Evolutionary conservation across 2,888 invertebrate genomes (phyloP).

Genomic region (Cosmia trapezina): DNA sequence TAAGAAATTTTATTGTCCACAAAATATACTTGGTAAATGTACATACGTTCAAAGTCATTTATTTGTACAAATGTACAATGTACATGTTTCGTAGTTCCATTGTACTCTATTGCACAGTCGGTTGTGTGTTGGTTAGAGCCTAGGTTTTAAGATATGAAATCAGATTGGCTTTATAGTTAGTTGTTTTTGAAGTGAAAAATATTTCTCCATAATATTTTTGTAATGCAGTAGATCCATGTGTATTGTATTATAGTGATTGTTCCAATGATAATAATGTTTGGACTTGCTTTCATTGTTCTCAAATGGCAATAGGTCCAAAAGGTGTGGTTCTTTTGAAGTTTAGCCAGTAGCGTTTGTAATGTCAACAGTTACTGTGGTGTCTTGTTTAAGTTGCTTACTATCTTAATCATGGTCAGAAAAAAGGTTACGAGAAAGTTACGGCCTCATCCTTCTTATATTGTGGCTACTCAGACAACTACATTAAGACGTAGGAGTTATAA

Average conservation of each 20-base stretch:
- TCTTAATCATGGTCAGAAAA: conserved; percentile 61
- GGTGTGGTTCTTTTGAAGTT: conserved; percentile 53
- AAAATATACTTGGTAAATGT: conserved; percentile 41
- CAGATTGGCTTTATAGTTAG: conserved; percentile 18
- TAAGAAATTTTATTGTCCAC: conserved; percentile 58
- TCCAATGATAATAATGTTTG: conserved; percentile 61
- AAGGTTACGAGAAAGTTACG: conserved; percentile 59
- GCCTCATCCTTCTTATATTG: conserved; percentile 61
- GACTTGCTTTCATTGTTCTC: conserved; percentile 61
- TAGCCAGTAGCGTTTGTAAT: conserved; percentile 34
- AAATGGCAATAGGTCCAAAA: conserved; percentile 41
- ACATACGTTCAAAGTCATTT: conserved; percentile 46
- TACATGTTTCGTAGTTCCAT: conserved; percentile 42
- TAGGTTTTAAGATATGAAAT: conserved; percentile 29
- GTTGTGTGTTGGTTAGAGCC: conserved; percentile 48
- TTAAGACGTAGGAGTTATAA: conserved; percentile 68
- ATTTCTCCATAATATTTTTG: conserved; percentile 45
- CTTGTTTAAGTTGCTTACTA: conserved; percentile 17
- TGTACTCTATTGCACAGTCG: conserved; percentile 41
- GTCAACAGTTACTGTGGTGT: conserved; percentile 34
- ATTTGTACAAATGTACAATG: conserved; percentile 62
- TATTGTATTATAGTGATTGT: conserved; percentile 55
- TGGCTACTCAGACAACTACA: conserved; percentile 63
- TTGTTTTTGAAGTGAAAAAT: conserved; percentile 50
- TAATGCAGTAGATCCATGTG: conserved; percentile 39